Evolutionary conservation across 2,113 vertebrate species (phyloP), one percentile per base, ranked within the genome.

Genomic region (Nycticryphes semicollaris): DNA sequence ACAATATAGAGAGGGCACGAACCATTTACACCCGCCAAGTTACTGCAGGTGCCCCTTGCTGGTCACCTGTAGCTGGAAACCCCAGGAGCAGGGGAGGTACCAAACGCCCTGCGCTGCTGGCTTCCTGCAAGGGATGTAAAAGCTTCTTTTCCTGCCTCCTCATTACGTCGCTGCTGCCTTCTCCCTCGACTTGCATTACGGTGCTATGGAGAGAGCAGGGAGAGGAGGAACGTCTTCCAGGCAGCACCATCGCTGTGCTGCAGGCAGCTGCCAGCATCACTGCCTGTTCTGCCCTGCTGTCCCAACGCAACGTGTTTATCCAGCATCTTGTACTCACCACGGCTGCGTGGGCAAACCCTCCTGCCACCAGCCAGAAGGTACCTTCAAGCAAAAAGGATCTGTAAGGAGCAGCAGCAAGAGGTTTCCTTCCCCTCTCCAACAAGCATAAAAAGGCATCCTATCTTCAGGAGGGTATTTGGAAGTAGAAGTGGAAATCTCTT

Each of bases 81-180:
- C 69, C 81, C 8, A 75, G 87, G 73, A 85, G 91, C 93, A 86
- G 3, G 5, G 82, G 56, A 89, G 70, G 57, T 20, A 47, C 7
- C 17, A 77, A 83, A 83, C 0, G 0, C 87, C 82, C 59, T 10
- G 6, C 0, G 4, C 63, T 1, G 60, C 72, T 88, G 78, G 7
- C 68, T 93, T 94, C 94, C 93, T 86, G 78, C 31, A 57, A 75
- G n/a, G 51, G 48, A 84, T n/a, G 50, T 83, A n/a, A 72, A 69
- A 72, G 68, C 79, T 62, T 12, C 59, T 68, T 82, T 53, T 73
- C 78, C 90, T 96, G 87, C 75, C 50, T 90, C 33, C 76, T 75
- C 28, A 11, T 87, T 63, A 82, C 12, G 59, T 67, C 59, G 89
- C 94, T 74, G 92, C 90, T 86, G 85, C 90, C 87, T 85, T 41